Conservation (phyloP, 1,140 invertebrate genomes). For the Heliconius himera region DNA sequence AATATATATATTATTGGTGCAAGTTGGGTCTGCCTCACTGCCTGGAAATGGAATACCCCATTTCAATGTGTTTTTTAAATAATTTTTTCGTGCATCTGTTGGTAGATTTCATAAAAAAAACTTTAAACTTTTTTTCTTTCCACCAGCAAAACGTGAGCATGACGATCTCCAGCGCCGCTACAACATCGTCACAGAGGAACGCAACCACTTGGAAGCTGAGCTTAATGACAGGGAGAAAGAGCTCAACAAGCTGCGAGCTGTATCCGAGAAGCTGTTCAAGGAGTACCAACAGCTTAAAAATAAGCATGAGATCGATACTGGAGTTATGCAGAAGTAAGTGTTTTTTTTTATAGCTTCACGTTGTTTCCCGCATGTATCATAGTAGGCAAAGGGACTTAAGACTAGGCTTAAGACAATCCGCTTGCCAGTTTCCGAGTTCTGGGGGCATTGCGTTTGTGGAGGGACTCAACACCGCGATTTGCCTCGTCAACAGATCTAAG, state of each 20-base stretch:
- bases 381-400: neutral
- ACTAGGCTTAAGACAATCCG: neutral
- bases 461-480: no score
- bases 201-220: conserved; percentile 82
- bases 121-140: neutral
- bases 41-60: no score
- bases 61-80: no score
- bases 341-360: neutral
- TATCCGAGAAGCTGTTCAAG: conserved; percentile 87
- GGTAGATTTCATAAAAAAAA: no score
- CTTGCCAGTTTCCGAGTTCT: neutral
- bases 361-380: neutral
- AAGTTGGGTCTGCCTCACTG: no score
- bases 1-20: no score
- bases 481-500: no score
- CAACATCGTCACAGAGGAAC: conserved; percentile 82
- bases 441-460: no score
- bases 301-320: conserved; percentile 87
- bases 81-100: no score
- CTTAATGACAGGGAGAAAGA: conserved; percentile 84
- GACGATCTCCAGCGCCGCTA: conserved; percentile 83
- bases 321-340: conserved; percentile 85
- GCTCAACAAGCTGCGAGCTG: conserved; percentile 83
- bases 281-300: conserved; percentile 88
- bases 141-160: conserved; percentile 82